Base-by-base conservation (phyloP, 2,113 vertebrate genomes). In the Patagioenas fasciata region DNA sequence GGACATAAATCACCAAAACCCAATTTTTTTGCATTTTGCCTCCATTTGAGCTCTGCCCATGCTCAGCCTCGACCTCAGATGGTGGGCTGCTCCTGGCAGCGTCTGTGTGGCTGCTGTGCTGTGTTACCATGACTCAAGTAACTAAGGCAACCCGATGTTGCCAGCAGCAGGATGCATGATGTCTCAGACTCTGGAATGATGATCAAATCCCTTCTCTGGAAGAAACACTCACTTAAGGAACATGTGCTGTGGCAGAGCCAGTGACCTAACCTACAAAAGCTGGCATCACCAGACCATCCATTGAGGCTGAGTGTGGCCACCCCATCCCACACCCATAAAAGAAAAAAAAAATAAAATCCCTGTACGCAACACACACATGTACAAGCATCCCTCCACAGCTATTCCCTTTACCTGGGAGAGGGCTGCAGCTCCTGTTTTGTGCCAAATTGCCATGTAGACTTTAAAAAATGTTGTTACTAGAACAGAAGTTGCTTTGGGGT, bases 121-220 rank as follows among this genome's bases (percentile, higher is more conserved):
- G 54, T 44, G 87, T 94, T 95, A 11, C 74, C 29, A 26, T 85
- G 84, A 89, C 87, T 95, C 93, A 87, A 0, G 73, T 94, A 95
- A 81, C 93, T 65, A 96, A 48, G 93, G 94, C 93, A 97, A 96
- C 95, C 50, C 3, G 1, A 11, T 58, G 74, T 53, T 88, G 87
- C 91, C 81, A 36, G 89, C 53, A 75, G 84, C 70, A 44, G 70
- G 53, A 28, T 57, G 65, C 31, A 44, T 2, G 82, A 77, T 0
- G 23, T 58, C 83, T 91, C 73, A 36, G 7, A 19, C 65, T 60
- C 8, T 13, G 56, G 78, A 95, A 90, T 0, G 17, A 80, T 70
- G 95, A 94, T 28, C 82, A 62, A 72, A 95, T 42, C 87, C 54
- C 42, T 77, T 54, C 74, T 58, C 78, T 25, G 78, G 80, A 79